These are phyloP conservation scores for Imbricaverruca yamaguchii DNA, from an alignment of 2,888 invertebrate genomes.

Conservation along the genomic window DNA sequence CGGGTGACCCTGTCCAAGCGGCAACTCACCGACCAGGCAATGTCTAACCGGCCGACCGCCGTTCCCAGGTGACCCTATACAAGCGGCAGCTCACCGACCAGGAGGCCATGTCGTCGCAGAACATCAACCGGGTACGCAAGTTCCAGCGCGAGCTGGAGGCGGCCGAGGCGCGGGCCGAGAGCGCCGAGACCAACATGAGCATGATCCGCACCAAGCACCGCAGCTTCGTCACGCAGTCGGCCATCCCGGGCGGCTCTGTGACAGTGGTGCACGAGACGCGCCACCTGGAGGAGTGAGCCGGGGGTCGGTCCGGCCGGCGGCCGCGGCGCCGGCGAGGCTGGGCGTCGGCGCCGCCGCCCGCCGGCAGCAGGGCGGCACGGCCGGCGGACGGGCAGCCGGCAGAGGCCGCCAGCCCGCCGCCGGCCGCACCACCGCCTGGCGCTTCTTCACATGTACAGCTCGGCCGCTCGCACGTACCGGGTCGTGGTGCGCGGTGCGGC, in stretches of 20 bases:
- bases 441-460: neutral
- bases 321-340: neutral
- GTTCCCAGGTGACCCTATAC: constrained; percentile 70
- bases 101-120: constrained; percentile 88
- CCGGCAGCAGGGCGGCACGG: neutral
- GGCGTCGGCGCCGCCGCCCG: neutral
- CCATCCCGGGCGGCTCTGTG: constrained; percentile 30
- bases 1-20: constrained; percentile 88
- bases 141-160: constrained; percentile 98
- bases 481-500: neutral
- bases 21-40: constrained; percentile 87
- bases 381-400: constrained; percentile 28
- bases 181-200: constrained; percentile 86
- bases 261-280: constrained; percentile 32
- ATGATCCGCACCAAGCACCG: constrained; percentile 97
- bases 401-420: neutral
- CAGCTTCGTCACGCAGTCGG: constrained; percentile 71
- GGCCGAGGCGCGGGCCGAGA: constrained; percentile 92
- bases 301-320: neutral
- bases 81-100: constrained; percentile 93
- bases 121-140: constrained; percentile 89
- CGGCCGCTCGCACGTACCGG: neutral
- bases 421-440: neutral
- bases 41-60: no score
- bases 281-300: constrained; percentile 24